Evolutionary conservation across 2,888 invertebrate species (phyloP), one percentile per base, ranked within the genome.

Genomic region (Meta bourneti): DNA sequence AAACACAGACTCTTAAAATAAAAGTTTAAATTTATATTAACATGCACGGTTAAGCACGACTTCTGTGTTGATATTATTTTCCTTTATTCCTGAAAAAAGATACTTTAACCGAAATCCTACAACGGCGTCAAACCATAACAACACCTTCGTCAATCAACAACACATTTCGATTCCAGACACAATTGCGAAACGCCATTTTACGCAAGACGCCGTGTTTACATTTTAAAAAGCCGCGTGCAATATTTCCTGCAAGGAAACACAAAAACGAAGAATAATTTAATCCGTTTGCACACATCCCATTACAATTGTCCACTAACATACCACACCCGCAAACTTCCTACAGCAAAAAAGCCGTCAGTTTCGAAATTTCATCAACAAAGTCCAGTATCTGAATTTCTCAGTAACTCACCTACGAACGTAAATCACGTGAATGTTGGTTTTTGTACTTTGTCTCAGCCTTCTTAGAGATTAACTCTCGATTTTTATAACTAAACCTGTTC

Each of bases 401-500:
- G 9, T 72, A 79, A 54, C 71, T 71, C 69, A 87, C 87, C 20
- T 54, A 51, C 72, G 71, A 72, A 19, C 49, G n/a, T 77, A 16
- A 69, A 34, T 52, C 74, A 48, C 54, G 52, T 13, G 54, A 20
- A 75, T 61, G 61, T 54, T 54, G 16, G n/a, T 61, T 11, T 20
- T 19, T 61, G 20, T 61, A 48, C 13, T 34, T 34, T 34, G n/a
- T n/a, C n/a, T 71, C 70, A 69, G 49, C 85, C 69, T 85, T 85
- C 48, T 51, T 79, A 71, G 1, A 5, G 34, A 72, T 13, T 5
- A 54, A 87, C 79, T 87, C 34, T 79, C 87, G 71, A 87, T 79
- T 72, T 77, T 87, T 87, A 74, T 70, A 70, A 69, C 13, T 4
- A 6, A 83, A 74, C 83, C 20, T 70, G 89, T 78, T 78, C 49